Evolutionary conservation across 1,140 invertebrate species (phyloP).

Genomic region (Caligus rogercresseyi): DNA sequence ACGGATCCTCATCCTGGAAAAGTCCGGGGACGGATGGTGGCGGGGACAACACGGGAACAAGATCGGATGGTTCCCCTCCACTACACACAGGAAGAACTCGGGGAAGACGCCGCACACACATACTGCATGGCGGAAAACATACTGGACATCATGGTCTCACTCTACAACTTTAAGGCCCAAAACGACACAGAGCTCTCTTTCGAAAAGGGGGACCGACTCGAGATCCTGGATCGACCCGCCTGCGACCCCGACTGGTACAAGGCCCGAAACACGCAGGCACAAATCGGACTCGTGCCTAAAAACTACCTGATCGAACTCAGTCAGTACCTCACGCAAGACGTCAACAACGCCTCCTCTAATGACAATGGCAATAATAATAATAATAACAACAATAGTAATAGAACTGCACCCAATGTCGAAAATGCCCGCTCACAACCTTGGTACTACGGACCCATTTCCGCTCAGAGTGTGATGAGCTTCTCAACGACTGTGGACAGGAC

Average conservation of each 20-base stretch:
- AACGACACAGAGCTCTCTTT: constrained; percentile 94
- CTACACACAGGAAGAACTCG: constrained; percentile 74
- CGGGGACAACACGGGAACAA: constrained; percentile 55
- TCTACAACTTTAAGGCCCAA: constrained; percentile 80
- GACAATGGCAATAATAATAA: not conserved
- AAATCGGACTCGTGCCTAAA: constrained; percentile 75
- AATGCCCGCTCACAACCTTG: constrained; percentile 49
- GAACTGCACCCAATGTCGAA: no score
- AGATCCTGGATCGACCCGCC: constrained; percentile 80
- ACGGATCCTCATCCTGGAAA: constrained; percentile 82
- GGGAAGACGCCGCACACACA: constrained; percentile 40
- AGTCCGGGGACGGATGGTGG: constrained; percentile 99
- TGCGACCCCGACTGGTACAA: constrained; percentile 97
- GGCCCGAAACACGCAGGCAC: constrained; percentile 75
- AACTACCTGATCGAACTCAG: constrained; percentile 73
- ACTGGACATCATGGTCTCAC: constrained; percentile 76
- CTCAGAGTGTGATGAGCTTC: constrained; percentile 77
- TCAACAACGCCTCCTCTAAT: not conserved
- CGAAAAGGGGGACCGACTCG: constrained; percentile 80
- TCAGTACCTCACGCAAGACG: constrained; percentile 19
- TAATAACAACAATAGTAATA: not conserved
- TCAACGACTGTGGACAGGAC: constrained; percentile 82
- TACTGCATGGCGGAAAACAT: constrained; percentile 82
- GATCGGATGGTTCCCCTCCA: constrained; percentile 90
- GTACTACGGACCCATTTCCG: constrained; percentile 94